Evolutionary conservation across 2,888 invertebrate species (phyloP), one percentile per base, ranked within the genome.

Genomic region (Orgyia antiqua): DNA sequence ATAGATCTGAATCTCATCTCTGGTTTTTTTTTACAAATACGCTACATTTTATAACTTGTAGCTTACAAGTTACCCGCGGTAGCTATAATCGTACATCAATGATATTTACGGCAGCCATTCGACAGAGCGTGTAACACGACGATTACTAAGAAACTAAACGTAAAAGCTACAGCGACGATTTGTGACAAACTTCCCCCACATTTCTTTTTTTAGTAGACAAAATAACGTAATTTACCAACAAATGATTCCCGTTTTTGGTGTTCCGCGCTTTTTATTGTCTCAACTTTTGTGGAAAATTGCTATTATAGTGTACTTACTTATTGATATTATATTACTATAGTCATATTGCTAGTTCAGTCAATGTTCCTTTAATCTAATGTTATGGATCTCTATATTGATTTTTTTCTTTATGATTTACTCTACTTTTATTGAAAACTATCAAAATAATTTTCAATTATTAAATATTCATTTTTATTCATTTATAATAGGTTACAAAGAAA

Each of bases 101-200:
- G 77, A 79, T 74, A 79, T 80, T 80, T 80, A 78, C 77, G 63
- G 66, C 59, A 71, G 75, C 77, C 77, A 74, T 75, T 76, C 68
- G 59, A 61, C 57, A 62, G 51, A 68, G 68, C 71, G 73, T 68
- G 68, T 67, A 58, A 62, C 55, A 61, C 59, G 58, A 52, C 72
- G 79, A 76, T 76, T 75, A 76, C 74, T 62, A 60, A 72, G 68
- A 63, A 66, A 63, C 68, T 67, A 59, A 69, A 67, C 68, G 73
- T 58, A 65, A 61, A 64, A 59, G 62, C 58, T 53, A 55, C 54
- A 49, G 53, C 58, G 48, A 60, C 68, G 64, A 63, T 65, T 64
- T 61, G 65, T 60, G 59, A 56, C 54, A 29, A 41, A 51, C 48
- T 39, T 39, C 13, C 32, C 18, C 18, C 41, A 54, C 55, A 39